phyloP scores from a whole-genome alignment of 2,113 vertebrate species.

The Sinocyclocheilus anophthalmus region DNA sequence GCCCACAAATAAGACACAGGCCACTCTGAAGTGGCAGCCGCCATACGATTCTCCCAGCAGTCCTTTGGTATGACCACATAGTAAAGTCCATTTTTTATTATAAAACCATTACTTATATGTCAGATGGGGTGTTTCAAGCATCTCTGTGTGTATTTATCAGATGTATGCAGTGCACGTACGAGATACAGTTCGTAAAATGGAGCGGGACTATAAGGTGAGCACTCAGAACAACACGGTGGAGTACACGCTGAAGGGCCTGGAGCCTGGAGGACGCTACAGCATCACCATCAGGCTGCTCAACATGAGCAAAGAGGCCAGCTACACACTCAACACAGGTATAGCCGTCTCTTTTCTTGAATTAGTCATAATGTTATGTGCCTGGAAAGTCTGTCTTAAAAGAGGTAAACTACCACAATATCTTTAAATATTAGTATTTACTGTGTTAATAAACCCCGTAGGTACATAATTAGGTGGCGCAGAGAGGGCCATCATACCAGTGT shows the following conservation, averaged over 20 bases:
- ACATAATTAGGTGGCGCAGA: too few relatives aligned
- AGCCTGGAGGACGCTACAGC: constrained; percentile 90
- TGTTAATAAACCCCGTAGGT: too few relatives aligned
- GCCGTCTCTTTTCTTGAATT: not conserved
- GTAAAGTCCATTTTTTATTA: not conserved
- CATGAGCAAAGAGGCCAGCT: constrained; percentile 94
- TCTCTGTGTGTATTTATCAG: constrained; percentile 66
- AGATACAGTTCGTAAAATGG: constrained; percentile 86
- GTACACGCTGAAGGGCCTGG: constrained; percentile 83
- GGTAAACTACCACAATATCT: too few relatives aligned
- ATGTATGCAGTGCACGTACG: constrained; percentile 85
- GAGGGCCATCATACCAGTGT: too few relatives aligned
- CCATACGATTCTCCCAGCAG: constrained; percentile 87
- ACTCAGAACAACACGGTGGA: constrained; percentile 91
- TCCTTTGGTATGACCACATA: constrained; percentile 78
- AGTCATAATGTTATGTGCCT: too few relatives aligned
- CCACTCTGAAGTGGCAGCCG: constrained; percentile 91
- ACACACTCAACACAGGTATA: constrained; percentile 86
- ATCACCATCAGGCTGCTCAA: constrained; percentile 89
- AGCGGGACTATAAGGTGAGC: constrained; percentile 87
- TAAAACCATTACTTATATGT: not conserved
- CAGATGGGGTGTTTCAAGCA: not conserved
- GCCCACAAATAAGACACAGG: constrained; percentile 87
- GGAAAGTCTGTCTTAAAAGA: too few relatives aligned
- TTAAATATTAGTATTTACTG: too few relatives aligned